These are phyloP conservation scores for Formicarius rufipectus DNA, from an alignment of 2,113 vertebrate species.

Conservation along the genomic window DNA sequence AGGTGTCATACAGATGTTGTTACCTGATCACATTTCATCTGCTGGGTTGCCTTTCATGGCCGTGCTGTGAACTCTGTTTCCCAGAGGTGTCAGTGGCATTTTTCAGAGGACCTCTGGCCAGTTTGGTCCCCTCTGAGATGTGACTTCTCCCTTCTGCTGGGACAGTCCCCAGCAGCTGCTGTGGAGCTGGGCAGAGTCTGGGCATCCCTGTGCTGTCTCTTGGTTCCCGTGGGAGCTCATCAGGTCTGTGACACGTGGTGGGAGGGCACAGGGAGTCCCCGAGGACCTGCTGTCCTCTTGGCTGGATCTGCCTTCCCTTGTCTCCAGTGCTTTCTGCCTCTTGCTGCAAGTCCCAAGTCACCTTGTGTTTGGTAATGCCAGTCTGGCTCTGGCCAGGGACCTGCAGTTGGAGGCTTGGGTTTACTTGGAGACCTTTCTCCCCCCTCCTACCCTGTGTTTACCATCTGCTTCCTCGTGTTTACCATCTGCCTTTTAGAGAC, in stretches of 20 bases:
- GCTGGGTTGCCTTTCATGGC: background rate
- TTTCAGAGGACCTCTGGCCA: background rate
- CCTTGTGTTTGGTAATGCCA: background rate
- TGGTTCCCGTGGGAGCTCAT: background rate
- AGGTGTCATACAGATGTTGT: accelerated
- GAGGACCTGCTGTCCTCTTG: background rate
- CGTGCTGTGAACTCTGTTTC: background rate
- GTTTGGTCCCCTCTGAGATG: background rate
- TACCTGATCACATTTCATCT: background rate
- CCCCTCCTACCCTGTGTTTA: background rate
- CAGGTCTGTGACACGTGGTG: background rate
- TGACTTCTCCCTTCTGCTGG: background rate
- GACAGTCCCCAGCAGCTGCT: background rate
- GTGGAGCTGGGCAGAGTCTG: background rate
- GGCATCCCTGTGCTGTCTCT: background rate
- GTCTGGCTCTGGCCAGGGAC: background rate
- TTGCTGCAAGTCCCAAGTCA: background rate
- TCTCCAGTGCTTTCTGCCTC: background rate
- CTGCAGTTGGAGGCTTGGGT: background rate
- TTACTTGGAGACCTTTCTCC: background rate
- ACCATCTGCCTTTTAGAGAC: background rate
- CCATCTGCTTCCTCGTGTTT: background rate
- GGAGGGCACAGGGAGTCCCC: background rate
- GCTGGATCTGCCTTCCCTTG: background rate
- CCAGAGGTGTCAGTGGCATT: background rate